Conservation (phyloP, 1,140 invertebrate species). For the Nautilus pompilius region DNA sequence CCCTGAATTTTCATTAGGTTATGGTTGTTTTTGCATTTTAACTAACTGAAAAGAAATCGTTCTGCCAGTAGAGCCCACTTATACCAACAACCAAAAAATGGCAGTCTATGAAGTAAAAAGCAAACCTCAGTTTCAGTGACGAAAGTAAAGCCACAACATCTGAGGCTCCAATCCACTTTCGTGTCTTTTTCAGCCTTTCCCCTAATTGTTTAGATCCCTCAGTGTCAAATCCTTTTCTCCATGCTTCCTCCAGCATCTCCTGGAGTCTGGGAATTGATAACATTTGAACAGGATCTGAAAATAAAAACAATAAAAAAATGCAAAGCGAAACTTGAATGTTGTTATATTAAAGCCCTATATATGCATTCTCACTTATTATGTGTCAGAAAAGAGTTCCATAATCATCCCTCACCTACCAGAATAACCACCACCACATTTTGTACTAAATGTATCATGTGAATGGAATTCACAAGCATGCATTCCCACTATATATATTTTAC, state of each 20-base stretch:
- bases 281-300: conserved; percentile 60
- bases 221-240: conserved; percentile 82
- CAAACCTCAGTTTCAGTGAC: conserved; percentile 41
- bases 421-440: no score
- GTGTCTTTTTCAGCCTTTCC: conserved; percentile 74
- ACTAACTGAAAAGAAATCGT: background rate
- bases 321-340: background rate
- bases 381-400: no score
- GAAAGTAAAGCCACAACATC: conserved; percentile 49
- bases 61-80: background rate
- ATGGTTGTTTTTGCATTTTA: background rate
- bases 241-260: conserved; percentile 79
- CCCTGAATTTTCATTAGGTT: background rate
- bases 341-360: no score
- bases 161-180: conserved; percentile 86
- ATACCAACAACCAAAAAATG: background rate
- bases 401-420: no score
- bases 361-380: no score
- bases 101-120: background rate
- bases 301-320: background rate
- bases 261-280: conserved; percentile 82
- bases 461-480: no score
- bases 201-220: conserved; percentile 80
- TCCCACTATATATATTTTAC: no score
- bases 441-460: no score